A percentile compares a stretch with the other conserved stretches of the same genome.
phyloP scores from a whole-genome alignment of 1,140 invertebrate species.

The Armadillidium nasatum region DNA sequence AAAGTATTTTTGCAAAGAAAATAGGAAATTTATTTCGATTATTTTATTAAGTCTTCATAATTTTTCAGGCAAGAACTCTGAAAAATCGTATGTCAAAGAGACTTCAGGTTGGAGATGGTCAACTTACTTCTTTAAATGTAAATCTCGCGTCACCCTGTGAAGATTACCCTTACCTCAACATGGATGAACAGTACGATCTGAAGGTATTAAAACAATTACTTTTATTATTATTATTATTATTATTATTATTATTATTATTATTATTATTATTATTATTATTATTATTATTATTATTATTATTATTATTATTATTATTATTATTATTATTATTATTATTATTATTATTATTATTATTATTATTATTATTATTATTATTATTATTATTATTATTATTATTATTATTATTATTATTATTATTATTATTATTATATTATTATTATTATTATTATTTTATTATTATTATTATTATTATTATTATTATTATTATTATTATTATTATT shows the following conservation, averaged over 20 bases:
- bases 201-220: slow-evolving; percentile 9
- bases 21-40: no score
- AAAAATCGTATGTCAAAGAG: no score
- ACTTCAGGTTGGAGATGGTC: background rate
- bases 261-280: slow-evolving; percentile 25
- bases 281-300: slow-evolving; percentile 23
- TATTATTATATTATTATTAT: background rate
- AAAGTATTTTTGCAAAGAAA: no score
- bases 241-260: slow-evolving; percentile 23
- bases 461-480: background rate
- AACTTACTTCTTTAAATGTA: slow-evolving; percentile 45
- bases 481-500: background rate
- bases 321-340: slow-evolving; percentile 21
- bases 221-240: background rate
- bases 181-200: slow-evolving; percentile 69
- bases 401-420: background rate
- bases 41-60: no score
- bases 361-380: background rate
- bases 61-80: no score
- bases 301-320: slow-evolving; percentile 24
- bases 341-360: background rate
- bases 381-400: background rate
- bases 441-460: background rate
- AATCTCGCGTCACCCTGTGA: slow-evolving; percentile 55
- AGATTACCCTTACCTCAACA: slow-evolving; percentile 57